phyloP scores from a whole-genome alignment of 2,888 invertebrate genomes.

The Lasioglossum lativentre region DNA sequence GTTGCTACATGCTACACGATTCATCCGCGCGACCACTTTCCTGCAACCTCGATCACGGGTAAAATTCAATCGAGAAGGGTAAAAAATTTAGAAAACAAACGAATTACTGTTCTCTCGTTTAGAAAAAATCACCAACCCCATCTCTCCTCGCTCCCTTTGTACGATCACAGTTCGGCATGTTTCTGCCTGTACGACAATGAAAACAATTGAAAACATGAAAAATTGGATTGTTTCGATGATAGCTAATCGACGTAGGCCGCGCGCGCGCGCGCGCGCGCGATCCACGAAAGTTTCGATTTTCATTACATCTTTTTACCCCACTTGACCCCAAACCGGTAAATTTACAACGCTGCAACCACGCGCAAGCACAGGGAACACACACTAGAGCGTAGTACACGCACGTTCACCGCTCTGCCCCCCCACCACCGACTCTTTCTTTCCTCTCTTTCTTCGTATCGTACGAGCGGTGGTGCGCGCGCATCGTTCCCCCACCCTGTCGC shows the following conservation, averaged over 20 bases:
- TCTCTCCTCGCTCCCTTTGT: too few species aligned
- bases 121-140: too few species aligned
- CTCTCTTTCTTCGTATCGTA: constrained; percentile 33
- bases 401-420: constrained; percentile 11
- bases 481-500: constrained; percentile 34
- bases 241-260: neutral
- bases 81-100: neutral
- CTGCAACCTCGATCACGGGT: neutral
- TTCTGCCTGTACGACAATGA: too few species aligned
- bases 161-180: too few species aligned
- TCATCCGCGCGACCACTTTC: constrained; percentile 31
- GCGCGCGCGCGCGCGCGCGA: neutral
- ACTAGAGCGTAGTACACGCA: constrained; percentile 26
- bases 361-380: constrained; percentile 26
- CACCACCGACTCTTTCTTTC: constrained; percentile 36
- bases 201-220: neutral
- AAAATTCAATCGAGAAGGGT: too few species aligned
- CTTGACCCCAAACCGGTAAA: constrained; percentile 65
- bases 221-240: neutral
- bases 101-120: neutral
- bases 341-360: constrained; percentile 61
- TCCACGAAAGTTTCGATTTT: constrained; percentile 49
- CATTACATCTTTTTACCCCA: constrained; percentile 36
- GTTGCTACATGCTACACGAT: constrained; percentile 67
- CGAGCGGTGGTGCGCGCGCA: constrained; percentile 63